These are phyloP conservation scores for Melanogrammus aeglefinus DNA, from an alignment of 2,797 vertebrate species.

Conservation along the genomic window DNA sequence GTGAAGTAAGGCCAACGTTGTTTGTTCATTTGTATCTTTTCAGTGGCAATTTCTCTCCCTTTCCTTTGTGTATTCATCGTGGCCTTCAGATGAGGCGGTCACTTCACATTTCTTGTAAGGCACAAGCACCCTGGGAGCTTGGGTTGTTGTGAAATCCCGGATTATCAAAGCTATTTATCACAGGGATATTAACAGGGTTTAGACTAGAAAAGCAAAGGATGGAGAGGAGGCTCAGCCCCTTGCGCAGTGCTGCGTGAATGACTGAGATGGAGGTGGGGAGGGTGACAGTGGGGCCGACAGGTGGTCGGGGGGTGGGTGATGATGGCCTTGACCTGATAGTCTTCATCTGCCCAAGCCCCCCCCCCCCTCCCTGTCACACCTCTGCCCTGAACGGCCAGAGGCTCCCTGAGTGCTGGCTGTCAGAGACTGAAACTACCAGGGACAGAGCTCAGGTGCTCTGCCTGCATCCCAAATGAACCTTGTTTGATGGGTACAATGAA, in stretches of 20 bases:
- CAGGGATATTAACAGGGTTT: background rate
- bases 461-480: background rate
- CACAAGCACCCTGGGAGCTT: background rate
- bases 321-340: conserved; percentile 37
- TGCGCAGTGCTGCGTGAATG: background rate
- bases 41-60: too few relatives aligned
- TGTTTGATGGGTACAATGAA: background rate
- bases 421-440: conserved; percentile 29
- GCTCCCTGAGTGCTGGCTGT: conserved; percentile 42
- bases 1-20: too few relatives aligned
- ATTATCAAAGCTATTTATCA: background rate
- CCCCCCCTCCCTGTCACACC: conserved; percentile 36
- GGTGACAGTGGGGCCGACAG: conserved; percentile 42
- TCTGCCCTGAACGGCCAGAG: conserved; percentile 43
- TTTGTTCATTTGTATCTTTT: too few relatives aligned
- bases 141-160: background rate
- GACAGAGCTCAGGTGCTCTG: background rate
- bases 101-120: background rate
- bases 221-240: background rate
- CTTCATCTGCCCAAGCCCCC: conserved; percentile 48
- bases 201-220: background rate
- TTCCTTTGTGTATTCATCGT: too few relatives aligned
- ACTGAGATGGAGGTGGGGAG: background rate
- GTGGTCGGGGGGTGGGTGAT: conserved; percentile 13
- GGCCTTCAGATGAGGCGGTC: too few relatives aligned